Conservation (phyloP, 1,140 invertebrate species). For the Saccostrea echinata region DNA sequence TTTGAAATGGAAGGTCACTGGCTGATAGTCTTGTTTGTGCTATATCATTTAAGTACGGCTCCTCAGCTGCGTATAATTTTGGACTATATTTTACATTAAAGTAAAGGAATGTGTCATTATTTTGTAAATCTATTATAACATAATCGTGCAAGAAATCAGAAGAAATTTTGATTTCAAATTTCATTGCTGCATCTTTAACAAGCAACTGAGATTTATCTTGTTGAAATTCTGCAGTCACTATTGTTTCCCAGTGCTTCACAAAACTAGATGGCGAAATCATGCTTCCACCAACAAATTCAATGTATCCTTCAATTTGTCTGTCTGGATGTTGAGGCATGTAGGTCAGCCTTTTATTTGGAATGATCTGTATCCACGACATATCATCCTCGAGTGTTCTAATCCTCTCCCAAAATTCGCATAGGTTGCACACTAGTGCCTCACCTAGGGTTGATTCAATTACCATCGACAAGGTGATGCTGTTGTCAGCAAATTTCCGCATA, state of each 20-base stretch:
- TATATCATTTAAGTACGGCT: background rate
- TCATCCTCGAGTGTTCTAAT: no score
- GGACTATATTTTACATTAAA: slow-evolving; percentile 4
- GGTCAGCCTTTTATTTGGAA: no score
- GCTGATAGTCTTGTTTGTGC: background rate
- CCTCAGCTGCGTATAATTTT: background rate
- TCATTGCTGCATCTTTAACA: background rate
- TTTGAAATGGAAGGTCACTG: background rate
- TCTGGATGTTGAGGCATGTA: no score
- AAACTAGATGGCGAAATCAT: slow-evolving; percentile 35
- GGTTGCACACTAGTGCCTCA: no score
- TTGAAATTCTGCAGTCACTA: background rate
- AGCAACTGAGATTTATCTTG: background rate
- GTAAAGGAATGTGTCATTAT: background rate
- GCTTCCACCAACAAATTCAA: background rate
- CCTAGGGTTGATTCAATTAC: no score
- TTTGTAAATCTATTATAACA: background rate
- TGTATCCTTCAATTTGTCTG: no score
- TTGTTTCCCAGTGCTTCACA: slow-evolving; percentile 5
- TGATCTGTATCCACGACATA: no score
- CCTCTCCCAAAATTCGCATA: no score
- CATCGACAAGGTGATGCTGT: no score
- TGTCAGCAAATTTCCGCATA: no score
- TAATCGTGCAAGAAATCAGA: background rate
- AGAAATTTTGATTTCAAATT: background rate